Conservation (phyloP, 2,888 invertebrate genomes). For the Charanyca ferruginea region DNA sequence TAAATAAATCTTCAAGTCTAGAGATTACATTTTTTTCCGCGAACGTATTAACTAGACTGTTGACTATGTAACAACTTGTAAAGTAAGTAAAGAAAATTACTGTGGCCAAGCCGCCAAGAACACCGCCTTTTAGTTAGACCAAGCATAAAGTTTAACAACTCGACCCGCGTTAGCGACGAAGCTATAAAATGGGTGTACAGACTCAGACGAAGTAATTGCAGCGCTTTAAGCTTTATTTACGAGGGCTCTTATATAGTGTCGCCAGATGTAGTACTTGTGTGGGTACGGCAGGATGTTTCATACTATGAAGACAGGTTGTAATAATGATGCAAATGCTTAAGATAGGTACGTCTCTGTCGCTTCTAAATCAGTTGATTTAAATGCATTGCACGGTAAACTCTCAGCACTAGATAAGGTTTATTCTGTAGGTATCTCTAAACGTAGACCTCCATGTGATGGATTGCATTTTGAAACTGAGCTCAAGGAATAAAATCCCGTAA, state of each 20-base stretch:
- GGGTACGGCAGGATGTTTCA: conserved; percentile 35
- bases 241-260: conserved; percentile 44
- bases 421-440: conserved; percentile 8
- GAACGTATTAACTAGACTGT: conserved; percentile 1
- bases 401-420: conserved; percentile 33
- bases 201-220: conserved; percentile 61
- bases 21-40: neutral
- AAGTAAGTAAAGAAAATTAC: conserved; percentile 37
- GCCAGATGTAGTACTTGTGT: conserved; percentile 46
- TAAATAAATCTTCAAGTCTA: conserved; percentile 4
- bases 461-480: conserved; percentile 35
- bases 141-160: conserved; percentile 60
- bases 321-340: conserved; percentile 34
- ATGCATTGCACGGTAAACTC: conserved; percentile 37
- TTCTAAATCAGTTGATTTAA: conserved; percentile 46
- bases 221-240: conserved; percentile 65
- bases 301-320: conserved; percentile 21
- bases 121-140: conserved; percentile 35
- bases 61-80: conserved; percentile 11
- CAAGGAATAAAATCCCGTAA: conserved; percentile 38
- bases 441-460: conserved; percentile 35
- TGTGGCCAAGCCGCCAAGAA: conserved; percentile 4
- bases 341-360: conserved; percentile 4
- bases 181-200: conserved; percentile 56
- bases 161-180: conserved; percentile 49